These are phyloP conservation scores for Chitala chitala DNA, from an alignment of 2,113 vertebrate genomes.

Conservation along the genomic window DNA sequence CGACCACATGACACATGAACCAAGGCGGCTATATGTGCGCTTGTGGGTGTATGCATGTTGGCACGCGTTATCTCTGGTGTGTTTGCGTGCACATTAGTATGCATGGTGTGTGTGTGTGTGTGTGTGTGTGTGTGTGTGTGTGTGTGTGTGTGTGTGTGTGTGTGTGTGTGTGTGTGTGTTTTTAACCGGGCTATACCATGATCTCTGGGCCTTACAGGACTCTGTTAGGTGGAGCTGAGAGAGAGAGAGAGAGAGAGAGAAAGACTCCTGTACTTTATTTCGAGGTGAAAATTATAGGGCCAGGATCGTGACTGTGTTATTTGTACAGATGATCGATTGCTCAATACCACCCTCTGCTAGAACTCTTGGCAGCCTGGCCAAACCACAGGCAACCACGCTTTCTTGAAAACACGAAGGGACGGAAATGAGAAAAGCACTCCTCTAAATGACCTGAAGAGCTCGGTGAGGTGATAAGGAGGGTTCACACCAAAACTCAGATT, in stretches of 20 bases:
- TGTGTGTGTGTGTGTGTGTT: too few species aligned
- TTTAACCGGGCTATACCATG: neutral
- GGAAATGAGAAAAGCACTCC: neutral
- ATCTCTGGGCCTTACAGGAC: neutral
- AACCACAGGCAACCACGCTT: slow-evolving; percentile 43
- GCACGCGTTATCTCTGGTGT: too few species aligned
- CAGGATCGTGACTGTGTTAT: slow-evolving; percentile 48
- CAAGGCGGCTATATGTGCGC: slow-evolving; percentile 36
- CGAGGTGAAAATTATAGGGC: slow-evolving; percentile 58
- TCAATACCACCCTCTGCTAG: slow-evolving; percentile 47
- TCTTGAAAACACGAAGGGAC: neutral
- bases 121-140: too few species aligned
- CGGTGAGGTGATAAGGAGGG: too few species aligned
- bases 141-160: too few species aligned
- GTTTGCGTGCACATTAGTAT: neutral
- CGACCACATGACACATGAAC: slow-evolving; percentile 49
- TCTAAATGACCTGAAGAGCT: neutral
- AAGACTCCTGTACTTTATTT: slow-evolving; percentile 50
- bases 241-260: slow-evolving; percentile 26
- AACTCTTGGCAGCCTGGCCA: slow-evolving; percentile 39
- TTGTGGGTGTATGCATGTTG: slow-evolving; percentile 22
- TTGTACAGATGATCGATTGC: slow-evolving; percentile 62
- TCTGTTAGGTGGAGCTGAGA: slow-evolving; percentile 15
- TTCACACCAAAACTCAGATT: neutral
- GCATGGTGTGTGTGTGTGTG: too few species aligned